Evolutionary conservation across 2,797 vertebrate species (phyloP).

Genomic region (Eremophila alpestris): DNA sequence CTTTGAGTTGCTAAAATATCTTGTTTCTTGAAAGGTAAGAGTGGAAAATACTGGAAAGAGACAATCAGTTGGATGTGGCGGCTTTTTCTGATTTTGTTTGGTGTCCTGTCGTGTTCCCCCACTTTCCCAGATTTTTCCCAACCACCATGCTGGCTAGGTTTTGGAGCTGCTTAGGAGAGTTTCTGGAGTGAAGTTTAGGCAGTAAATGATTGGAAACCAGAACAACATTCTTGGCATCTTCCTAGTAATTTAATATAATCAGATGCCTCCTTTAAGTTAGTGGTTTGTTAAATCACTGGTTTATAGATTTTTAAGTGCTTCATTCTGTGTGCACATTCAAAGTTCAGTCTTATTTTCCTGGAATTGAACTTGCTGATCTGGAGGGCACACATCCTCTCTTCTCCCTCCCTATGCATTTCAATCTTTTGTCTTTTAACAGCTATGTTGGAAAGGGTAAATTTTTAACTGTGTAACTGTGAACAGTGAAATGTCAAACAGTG

Average conservation of each 20-base stretch:
- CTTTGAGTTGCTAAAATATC: not conserved
- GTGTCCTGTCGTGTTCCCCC: rapidly evolving
- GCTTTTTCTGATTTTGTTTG: not conserved
- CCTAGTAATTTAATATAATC: constrained; percentile 43
- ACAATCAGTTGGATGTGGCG: not conserved
- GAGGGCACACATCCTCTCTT: not conserved
- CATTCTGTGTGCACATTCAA: not conserved
- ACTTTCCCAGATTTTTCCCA: not conserved
- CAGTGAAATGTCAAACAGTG: not conserved
- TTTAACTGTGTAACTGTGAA: not conserved
- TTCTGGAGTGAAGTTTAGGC: not conserved
- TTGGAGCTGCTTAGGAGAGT: not conserved
- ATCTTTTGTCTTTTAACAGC: not conserved
- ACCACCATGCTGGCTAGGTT: not conserved
- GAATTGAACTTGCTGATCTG: constrained; percentile 5
- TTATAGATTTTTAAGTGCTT: constrained; percentile 59
- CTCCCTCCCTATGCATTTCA: not conserved
- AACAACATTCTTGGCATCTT: constrained; percentile 55
- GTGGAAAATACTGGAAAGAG: not conserved
- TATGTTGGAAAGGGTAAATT: not conserved
- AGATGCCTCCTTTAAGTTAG: constrained; percentile 54
- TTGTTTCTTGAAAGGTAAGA: not conserved
- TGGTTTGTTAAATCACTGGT: constrained; percentile 50
- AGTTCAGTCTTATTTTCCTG: not conserved
- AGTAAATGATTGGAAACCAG: constrained; percentile 11